A percentile compares a stretch with the other conserved stretches of the same genome.
Conservation (phyloP, 2,113 vertebrate species). For the Girardinichthys multiradiatus region DNA sequence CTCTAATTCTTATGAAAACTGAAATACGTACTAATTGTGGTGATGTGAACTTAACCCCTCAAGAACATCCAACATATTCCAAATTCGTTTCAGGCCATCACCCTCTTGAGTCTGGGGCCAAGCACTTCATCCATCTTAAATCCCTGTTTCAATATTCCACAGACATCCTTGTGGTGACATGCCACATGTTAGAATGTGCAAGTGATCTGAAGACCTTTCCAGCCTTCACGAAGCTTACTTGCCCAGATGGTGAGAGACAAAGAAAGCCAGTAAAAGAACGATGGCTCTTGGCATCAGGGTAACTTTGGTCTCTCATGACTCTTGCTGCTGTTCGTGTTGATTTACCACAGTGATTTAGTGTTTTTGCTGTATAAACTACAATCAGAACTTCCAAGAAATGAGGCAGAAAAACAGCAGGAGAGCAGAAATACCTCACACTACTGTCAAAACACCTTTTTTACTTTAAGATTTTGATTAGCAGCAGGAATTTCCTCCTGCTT, state of each 20-base stretch:
- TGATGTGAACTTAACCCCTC: too few species aligned
- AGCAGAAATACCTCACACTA: constrained; percentile 53
- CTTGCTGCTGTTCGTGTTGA: constrained; percentile 63
- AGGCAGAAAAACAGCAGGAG: constrained; percentile 44
- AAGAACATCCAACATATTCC: too few species aligned
- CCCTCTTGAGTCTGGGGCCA: neutral
- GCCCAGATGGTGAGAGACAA: constrained; percentile 10
- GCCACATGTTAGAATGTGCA: constrained; percentile 22
- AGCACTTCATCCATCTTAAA: neutral
- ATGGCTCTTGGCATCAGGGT: constrained; percentile 45
- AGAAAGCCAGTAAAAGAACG: constrained; percentile 24
- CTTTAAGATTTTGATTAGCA: constrained; percentile 27
- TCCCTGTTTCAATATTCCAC: neutral
- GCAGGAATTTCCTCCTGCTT: constrained; percentile 15
- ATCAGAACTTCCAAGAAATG: constrained; percentile 74
- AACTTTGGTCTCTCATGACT: constrained; percentile 49
- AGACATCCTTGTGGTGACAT: neutral
- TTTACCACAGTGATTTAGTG: constrained; percentile 61
- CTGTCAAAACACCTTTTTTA: constrained; percentile 28
- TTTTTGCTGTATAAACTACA: constrained; percentile 54
- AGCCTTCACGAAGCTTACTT: constrained; percentile 26
- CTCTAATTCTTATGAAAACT: neutral
- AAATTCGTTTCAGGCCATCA: too few species aligned
- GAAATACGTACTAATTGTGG: neutral
- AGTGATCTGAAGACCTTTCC: constrained; percentile 44